Evolutionary conservation across 2,888 invertebrate species (phyloP).

Genomic region (Ichneumoninae sp.): DNA sequence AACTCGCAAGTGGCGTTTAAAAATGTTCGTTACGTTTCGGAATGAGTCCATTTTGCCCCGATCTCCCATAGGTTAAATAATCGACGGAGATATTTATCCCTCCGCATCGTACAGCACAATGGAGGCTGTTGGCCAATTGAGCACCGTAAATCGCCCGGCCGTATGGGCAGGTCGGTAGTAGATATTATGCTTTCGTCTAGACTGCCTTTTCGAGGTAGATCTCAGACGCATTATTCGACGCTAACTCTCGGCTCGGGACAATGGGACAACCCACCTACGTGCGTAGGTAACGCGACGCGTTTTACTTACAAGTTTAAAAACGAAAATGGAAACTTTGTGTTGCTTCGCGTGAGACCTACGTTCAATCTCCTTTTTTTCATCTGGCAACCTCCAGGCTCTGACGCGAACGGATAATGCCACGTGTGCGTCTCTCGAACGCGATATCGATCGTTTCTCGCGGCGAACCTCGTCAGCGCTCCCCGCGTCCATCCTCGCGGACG

Average conservation of each 20-base stretch:
- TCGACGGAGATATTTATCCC: not conserved
- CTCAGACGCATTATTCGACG: slow-evolving; percentile 18
- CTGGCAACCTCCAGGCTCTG: slow-evolving; percentile 32
- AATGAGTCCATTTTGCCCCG: too few species aligned
- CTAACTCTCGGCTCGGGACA: slow-evolving; percentile 37
- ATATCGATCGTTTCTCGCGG: slow-evolving; percentile 10
- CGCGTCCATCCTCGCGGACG: not conserved
- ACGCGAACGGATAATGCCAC: slow-evolving; percentile 42
- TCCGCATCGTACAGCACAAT: not conserved
- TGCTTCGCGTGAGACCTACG: slow-evolving; percentile 26
- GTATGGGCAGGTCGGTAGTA: slow-evolving; percentile 11
- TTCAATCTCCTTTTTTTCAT: slow-evolving; percentile 40
- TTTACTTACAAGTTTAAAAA: slow-evolving; percentile 26
- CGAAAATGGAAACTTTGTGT: slow-evolving; percentile 56
- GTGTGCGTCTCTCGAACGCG: slow-evolving; percentile 16
- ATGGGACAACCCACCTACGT: slow-evolving; percentile 56
- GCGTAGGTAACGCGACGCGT: slow-evolving; percentile 48
- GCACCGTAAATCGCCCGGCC: not conserved
- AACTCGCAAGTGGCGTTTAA: too few species aligned
- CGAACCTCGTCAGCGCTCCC: not conserved
- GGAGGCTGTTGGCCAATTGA: not conserved
- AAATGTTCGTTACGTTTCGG: too few species aligned
- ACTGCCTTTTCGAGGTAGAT: slow-evolving; percentile 58
- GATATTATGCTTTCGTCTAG: slow-evolving; percentile 57
- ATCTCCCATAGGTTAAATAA: not conserved